These are phyloP conservation scores for Keiferia lycopersicella DNA, from an alignment of 2,888 invertebrate species.

Conservation along the genomic window DNA sequence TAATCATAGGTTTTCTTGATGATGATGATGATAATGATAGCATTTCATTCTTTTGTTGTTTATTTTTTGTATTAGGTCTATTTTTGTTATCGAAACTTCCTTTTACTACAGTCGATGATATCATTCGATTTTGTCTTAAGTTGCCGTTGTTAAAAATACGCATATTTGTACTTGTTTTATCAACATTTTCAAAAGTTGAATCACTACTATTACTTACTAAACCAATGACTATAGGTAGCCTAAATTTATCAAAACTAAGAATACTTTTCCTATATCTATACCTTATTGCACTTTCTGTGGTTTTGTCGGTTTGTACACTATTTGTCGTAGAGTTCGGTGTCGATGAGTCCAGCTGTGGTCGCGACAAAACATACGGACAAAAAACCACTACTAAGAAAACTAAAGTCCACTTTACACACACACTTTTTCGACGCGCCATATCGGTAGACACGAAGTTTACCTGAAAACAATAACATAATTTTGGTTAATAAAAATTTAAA, in stretches of 20 bases:
- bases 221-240: slow-evolving; percentile 48
- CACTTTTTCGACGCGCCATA: slow-evolving; percentile 73
- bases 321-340: slow-evolving; percentile 38
- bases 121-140: slow-evolving; percentile 40
- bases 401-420: slow-evolving; percentile 71
- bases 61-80: slow-evolving; percentile 30
- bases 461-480: slow-evolving; percentile 61
- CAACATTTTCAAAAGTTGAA: slow-evolving; percentile 21
- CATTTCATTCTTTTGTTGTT: slow-evolving; percentile 23
- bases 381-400: slow-evolving; percentile 65
- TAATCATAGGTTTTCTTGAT: slow-evolving; percentile 59
- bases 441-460: slow-evolving; percentile 53
- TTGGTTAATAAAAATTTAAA: slow-evolving; percentile 28
- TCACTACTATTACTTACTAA: slow-evolving; percentile 33
- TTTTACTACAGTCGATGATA: slow-evolving; percentile 35
- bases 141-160: neutral
- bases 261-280: slow-evolving; percentile 59
- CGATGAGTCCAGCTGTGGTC: slow-evolving; percentile 60
- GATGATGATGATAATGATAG: slow-evolving; percentile 28
- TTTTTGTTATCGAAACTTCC: slow-evolving; percentile 28
- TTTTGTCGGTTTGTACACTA: slow-evolving; percentile 50
- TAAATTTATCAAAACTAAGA: slow-evolving; percentile 41
- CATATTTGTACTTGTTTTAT: slow-evolving; percentile 25
- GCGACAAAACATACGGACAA: slow-evolving; percentile 59
- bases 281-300: slow-evolving; percentile 65